A percentile compares a stretch with the other conserved stretches of the same genome.
Evolutionary conservation across 2,797 vertebrate genomes (phyloP).

Genomic region (Scomberomorus guttatus): DNA sequence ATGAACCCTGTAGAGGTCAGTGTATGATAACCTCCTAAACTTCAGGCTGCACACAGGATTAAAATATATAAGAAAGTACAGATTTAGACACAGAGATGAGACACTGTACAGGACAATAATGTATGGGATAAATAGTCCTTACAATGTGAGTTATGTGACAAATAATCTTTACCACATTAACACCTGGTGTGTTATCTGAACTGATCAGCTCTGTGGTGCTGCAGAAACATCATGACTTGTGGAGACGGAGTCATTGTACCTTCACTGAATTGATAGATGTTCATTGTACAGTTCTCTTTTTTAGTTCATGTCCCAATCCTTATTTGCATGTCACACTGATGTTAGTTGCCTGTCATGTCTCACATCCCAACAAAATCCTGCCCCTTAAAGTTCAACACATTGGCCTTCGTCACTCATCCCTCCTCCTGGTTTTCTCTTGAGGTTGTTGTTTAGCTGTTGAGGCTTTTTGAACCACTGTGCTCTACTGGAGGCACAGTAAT

Average conservation of each 20-base stretch:
- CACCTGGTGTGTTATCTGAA: no score
- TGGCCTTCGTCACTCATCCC: neutral
- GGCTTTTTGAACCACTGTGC: slow-evolving; percentile 61
- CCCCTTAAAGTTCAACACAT: neutral
- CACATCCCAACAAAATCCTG: neutral
- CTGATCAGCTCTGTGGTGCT: slow-evolving; percentile 18
- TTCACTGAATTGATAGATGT: no score
- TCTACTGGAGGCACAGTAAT: slow-evolving; percentile 73
- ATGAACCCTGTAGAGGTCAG: slow-evolving; percentile 76
- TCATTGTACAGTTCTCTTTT: neutral
- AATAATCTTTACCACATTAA: no score
- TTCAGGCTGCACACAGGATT: no score
- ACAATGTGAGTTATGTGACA: no score
- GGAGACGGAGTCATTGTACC: no score
- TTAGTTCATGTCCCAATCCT: neutral
- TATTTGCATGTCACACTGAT: no score
- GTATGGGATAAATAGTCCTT: no score
- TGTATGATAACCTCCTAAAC: slow-evolving; percentile 49
- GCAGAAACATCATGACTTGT: neutral
- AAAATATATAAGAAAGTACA: no score
- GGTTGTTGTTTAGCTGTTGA: slow-evolving; percentile 65
- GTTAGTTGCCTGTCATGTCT: neutral
- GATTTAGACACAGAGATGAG: no score
- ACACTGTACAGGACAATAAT: no score
- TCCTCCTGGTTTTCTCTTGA: slow-evolving; percentile 9